Evolutionary conservation across 37 sponge, comb jelly and placozoan species (phyloP), one percentile per base, ranked within the genome.

Genomic region (Halichondria panicea): DNA sequence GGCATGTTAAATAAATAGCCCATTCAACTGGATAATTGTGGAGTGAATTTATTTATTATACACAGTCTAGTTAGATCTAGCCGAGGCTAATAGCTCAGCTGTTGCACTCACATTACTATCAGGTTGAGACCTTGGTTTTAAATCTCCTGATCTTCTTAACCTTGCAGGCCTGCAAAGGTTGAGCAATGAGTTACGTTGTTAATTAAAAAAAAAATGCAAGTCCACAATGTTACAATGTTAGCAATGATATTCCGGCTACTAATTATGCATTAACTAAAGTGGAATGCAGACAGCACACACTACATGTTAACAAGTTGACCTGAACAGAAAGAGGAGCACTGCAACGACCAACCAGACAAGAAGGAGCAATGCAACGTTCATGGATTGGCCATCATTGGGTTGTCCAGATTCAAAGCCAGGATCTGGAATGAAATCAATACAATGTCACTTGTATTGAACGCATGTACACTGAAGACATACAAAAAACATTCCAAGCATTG

Each of bases 261-360:
- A n/a, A n/a, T n/a, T n/a, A n/a, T n/a, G n/a, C n/a, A n/a, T n/a
- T n/a, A n/a, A n/a, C n/a, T n/a, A n/a, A n/a, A n/a, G n/a, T n/a
- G n/a, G n/a, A n/a, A n/a, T n/a, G n/a, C n/a, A n/a, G n/a, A n/a
- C n/a, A 9, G 27, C 8, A 28, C 8, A 3, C 8, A 4, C 27
- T 6, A 24, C 22, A 50, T 39, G 34, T 3, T 37, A 63, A 63
- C 34, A 21, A 27, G 25, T 55, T 28, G 3, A 80, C 86, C 86
- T 85, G 74, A 85, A 71, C 41, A 64, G 4, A 46, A 79, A 85
- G 4, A 85, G 56, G 24, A 79, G 34, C 55, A 85, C 0, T 32
- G 86, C 86, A 11, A 85, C 27, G 28, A 85, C 38, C 11, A 85
- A 25, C 86, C 86, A 85, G 37, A 85, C 41, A 15, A 78, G 41